Evolutionary conservation across 2,113 vertebrate species (phyloP), one percentile per base, ranked within the genome.

Genomic region (Notiomystis cincta): DNA sequence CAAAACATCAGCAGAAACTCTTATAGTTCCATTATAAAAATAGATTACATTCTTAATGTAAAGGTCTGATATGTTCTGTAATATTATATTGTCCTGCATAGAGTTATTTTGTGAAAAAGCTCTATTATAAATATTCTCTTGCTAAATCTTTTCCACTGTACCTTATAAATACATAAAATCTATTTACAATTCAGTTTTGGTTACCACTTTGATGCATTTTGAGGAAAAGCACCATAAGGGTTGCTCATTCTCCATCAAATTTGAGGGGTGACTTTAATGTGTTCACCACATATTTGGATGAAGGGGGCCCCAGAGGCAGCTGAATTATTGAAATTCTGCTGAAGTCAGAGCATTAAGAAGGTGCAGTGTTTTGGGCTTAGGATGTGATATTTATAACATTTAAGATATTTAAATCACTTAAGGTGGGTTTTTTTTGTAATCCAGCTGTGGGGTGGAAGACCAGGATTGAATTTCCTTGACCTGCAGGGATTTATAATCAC

Each of bases 1-100:
- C 61, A 92, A 94, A 96, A 96, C 69, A 87, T 89, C 79, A 90
- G 48, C 86, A 92, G 48, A 96, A 94, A 72, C 77, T 93, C 76
- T 81, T 81, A 40, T 35, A 86, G 69, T 94, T 93, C 77, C 65
- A 93, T 95, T 95, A 93, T 50, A 47, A 82, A 93, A 95, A 94
- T 31, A 92, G 76, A 96, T 89, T 15, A 76, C 48, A 69, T 90
- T 72, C 88, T 95, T 92, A 82, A 92, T 61, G 40, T 62, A 96
- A 96, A 93, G 82, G 48, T 82, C 56, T 79, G 69, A 81, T 61
- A 64, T 33, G 12, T 47, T 90, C 35, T 82, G 27, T 58, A 81
- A 62, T 81, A 79, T 86, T 87, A 90, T 37, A 51, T 79, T 87
- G 94, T 87, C 72, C 90, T 91, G 89, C 61, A 93, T n/a, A 70